Conservation (phyloP, 2,797 vertebrate species). For the Schizothorax lantsangensis region DNA sequence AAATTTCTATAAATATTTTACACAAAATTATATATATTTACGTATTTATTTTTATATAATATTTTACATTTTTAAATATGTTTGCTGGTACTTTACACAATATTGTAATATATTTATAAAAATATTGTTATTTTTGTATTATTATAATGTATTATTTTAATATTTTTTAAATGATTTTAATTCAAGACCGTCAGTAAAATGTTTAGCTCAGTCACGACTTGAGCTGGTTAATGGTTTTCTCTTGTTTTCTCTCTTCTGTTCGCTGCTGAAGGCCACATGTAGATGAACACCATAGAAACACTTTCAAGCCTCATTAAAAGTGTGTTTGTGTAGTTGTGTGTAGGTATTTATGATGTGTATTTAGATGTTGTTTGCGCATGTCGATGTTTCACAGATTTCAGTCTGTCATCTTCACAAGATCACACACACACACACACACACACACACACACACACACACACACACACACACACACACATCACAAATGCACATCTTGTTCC, state of each 20-base stretch:
- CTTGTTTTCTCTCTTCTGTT: slow-evolving; percentile 17
- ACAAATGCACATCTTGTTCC: slow-evolving; percentile 52
- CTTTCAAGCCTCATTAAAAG: slow-evolving; percentile 45
- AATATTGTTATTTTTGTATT: background rate
- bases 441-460: slow-evolving; percentile 48
- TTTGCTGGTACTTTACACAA: background rate
- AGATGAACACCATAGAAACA: slow-evolving; percentile 44
- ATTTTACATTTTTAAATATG: background rate
- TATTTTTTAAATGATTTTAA: background rate
- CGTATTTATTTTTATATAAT: background rate
- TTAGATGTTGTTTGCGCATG: background rate
- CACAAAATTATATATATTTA: background rate
- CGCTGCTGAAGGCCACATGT: slow-evolving; percentile 43
- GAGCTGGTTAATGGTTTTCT: slow-evolving; percentile 44
- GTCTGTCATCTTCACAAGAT: slow-evolving; percentile 20
- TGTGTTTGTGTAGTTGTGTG: background rate
- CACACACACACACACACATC: slow-evolving; percentile 43
- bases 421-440: background rate
- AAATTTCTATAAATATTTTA: background rate
- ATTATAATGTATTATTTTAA: background rate
- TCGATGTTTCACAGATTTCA: background rate
- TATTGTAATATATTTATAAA: no score
- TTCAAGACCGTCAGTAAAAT: background rate
- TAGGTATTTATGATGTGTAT: background rate
- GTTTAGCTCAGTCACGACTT: slow-evolving; percentile 2